phyloP scores from a whole-genome alignment of 2,888 invertebrate species.

The Callimorpha dominula region DNA sequence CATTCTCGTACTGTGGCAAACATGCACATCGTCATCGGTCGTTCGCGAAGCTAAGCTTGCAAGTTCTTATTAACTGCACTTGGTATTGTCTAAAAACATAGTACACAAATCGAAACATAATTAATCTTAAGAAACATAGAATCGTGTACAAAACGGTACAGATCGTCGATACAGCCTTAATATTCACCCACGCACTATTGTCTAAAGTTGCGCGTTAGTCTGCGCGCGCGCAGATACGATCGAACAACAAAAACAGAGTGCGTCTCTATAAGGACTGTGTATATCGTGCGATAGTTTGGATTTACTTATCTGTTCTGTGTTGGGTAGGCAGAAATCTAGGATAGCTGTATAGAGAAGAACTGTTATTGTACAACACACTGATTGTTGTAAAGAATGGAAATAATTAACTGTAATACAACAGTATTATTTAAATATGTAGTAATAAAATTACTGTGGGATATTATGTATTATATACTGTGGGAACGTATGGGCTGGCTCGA shows the following conservation, averaged over 20 bases:
- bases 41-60: too few species aligned
- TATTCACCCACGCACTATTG: constrained; percentile 80
- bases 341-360: constrained; percentile 6
- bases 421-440: too few species aligned
- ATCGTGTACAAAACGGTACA: constrained; percentile 49
- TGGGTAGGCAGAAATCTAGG: constrained; percentile 14
- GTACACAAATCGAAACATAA: constrained; percentile 34
- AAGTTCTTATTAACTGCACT: neutral
- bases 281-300: constrained; percentile 46
- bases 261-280: constrained; percentile 52
- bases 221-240: constrained; percentile 56
- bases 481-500: too few species aligned
- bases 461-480: too few species aligned
- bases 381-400: neutral
- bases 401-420: neutral
- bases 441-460: too few species aligned
- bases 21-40: too few species aligned
- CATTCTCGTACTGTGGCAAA: too few species aligned
- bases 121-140: constrained; percentile 48
- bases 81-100: neutral
- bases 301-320: constrained; percentile 47
- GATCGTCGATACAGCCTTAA: constrained; percentile 63
- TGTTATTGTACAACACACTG: neutral
- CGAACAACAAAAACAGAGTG: constrained; percentile 50
- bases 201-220: constrained; percentile 57